Percentiles rank a stretch among this genome's conserved stretches.
These are phyloP conservation scores for Microcebus jonahi DNA, from an alignment of 2,113 vertebrate species.

Conservation along the genomic window DNA sequence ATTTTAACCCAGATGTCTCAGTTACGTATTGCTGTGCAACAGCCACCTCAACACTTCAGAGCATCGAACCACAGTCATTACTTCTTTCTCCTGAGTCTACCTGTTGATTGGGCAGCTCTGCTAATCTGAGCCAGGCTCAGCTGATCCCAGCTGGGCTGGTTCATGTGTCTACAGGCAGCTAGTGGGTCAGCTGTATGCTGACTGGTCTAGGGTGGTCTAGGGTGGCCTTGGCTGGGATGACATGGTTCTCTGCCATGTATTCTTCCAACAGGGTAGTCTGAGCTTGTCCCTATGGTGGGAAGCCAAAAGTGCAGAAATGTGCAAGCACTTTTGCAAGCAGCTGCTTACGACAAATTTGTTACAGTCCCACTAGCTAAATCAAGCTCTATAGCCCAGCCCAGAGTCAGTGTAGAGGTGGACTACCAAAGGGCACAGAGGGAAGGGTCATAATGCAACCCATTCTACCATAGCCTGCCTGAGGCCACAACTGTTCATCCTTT, in stretches of 20 bases:
- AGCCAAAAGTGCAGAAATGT: not conserved
- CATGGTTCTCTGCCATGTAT: not conserved
- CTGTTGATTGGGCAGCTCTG: not conserved
- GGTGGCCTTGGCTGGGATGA: not conserved
- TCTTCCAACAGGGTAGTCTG: not conserved
- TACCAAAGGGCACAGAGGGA: not conserved
- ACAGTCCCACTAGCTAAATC: not conserved
- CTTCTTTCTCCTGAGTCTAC: not conserved
- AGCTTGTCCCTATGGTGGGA: not conserved
- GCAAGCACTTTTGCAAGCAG: not conserved
- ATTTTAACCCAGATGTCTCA: not conserved
- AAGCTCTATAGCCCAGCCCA: not conserved
- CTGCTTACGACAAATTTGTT: not conserved
- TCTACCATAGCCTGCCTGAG: not conserved
- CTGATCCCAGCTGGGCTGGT: not conserved
- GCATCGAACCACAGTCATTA: not conserved
- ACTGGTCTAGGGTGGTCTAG: not conserved
- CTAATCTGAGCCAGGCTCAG: not conserved
- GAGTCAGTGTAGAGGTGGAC: not conserved
- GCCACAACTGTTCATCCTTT: not conserved
- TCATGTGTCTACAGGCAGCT: not conserved
- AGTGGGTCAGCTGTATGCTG: not conserved
- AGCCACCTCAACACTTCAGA: not conserved
- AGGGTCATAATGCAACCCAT: accelerated
- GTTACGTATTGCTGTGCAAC: not conserved